These are phyloP conservation scores for Ligdia adustata DNA, from an alignment of 2,888 invertebrate species.

Conservation along the genomic window DNA sequence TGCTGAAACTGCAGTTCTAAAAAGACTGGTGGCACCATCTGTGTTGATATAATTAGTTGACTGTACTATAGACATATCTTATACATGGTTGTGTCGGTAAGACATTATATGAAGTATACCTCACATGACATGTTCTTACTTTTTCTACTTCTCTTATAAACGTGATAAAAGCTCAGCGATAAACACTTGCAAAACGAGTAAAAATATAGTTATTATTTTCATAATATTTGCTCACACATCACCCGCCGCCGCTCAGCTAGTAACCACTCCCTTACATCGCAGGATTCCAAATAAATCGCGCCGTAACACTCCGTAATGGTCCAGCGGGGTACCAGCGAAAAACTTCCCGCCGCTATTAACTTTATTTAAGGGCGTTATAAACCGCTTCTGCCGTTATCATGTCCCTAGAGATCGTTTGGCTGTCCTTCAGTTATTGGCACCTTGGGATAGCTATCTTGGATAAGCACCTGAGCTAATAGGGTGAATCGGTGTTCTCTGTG, in stretches of 20 bases:
- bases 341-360: constrained; percentile 78
- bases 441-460: constrained; percentile 36
- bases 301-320: constrained; percentile 74
- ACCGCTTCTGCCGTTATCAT: constrained; percentile 78
- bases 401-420: constrained; percentile 68
- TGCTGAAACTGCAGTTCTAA: too few relatives aligned
- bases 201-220: too few relatives aligned
- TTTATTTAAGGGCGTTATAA: constrained; percentile 82
- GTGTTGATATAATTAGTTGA: too few relatives aligned
- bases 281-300: constrained; percentile 78
- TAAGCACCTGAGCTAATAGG: constrained; percentile 35
- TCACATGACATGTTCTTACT: too few relatives aligned
- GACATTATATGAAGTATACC: too few relatives aligned
- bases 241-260: constrained; percentile 12
- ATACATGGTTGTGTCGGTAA: too few relatives aligned
- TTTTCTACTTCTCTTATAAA: too few relatives aligned
- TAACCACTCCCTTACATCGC: constrained; percentile 55
- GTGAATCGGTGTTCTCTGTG: too few relatives aligned
- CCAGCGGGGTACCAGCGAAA: constrained; percentile 74
- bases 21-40: too few relatives aligned
- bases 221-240: constrained; percentile 2
- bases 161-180: too few relatives aligned
- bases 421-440: constrained; percentile 67
- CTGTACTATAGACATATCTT: too few relatives aligned
- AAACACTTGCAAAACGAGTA: too few relatives aligned